Percentiles rank a stretch among this genome's conserved stretches.
Conservation (phyloP, 2,888 invertebrate species). For the Ormyrus labotus region DNA sequence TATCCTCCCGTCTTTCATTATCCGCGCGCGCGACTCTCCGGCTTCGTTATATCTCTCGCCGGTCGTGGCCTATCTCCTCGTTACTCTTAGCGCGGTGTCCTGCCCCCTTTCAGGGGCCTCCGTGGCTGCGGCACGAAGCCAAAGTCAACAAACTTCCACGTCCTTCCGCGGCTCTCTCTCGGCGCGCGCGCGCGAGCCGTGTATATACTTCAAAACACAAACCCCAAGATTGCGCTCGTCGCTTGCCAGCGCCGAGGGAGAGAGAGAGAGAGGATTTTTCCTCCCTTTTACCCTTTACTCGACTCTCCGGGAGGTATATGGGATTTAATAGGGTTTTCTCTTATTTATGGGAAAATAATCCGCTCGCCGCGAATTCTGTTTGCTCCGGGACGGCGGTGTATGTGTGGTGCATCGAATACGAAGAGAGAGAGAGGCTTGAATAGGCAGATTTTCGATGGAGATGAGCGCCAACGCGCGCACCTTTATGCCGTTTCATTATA, state of each 20-base stretch:
- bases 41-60: not conserved
- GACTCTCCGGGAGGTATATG: not conserved
- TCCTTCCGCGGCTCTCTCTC: not conserved
- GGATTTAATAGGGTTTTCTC: not conserved
- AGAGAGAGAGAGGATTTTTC: not conserved
- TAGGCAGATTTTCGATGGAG: no score
- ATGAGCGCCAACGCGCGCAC: no score
- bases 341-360: not conserved
- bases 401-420: no score
- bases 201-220: not conserved
- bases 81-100: conserved; percentile 1
- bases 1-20: no score
- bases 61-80: not conserved
- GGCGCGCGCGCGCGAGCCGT: no score
- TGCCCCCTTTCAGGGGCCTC: not conserved
- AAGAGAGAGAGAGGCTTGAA: no score
- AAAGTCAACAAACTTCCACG: conserved; percentile 22
- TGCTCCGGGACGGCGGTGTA: no score
- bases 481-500: no score
- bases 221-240: not conserved
- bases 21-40: no score
- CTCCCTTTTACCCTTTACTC: not conserved
- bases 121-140: not conserved
- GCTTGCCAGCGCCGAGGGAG: no score
- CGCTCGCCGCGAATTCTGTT: no score